Percentiles rank a stretch among this genome's conserved stretches.
phyloP scores from a whole-genome alignment of 2,797 vertebrate species.

The Melanotaenia pygmaea region DNA sequence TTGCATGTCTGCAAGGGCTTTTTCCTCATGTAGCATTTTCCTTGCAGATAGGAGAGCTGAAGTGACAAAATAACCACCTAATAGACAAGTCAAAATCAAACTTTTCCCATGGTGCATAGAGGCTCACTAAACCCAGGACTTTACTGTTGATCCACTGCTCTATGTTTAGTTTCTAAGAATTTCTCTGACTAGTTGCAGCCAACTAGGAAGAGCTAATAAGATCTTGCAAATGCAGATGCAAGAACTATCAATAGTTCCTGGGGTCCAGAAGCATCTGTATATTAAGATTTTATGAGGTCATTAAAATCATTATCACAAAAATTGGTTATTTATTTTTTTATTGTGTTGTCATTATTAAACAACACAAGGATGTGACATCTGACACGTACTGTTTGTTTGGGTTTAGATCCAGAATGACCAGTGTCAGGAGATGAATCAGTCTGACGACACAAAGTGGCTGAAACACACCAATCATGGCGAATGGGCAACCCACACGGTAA shows the following conservation, averaged over 20 bases:
- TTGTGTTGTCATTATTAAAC: background rate
- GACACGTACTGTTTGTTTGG: constrained; percentile 10
- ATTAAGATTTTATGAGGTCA: background rate
- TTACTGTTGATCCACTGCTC: background rate
- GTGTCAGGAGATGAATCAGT: constrained; percentile 94
- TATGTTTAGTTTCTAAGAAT: background rate
- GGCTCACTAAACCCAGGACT: background rate
- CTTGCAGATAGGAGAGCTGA: background rate
- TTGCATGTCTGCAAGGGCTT: background rate
- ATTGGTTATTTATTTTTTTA: background rate
- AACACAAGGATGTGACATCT: background rate
- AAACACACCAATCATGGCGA: constrained; percentile 90
- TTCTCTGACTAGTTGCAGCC: background rate
- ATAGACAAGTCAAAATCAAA: background rate
- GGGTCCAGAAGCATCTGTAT: background rate
- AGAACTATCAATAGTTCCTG: background rate
- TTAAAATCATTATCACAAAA: background rate
- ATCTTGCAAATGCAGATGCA: background rate
- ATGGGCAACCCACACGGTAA: constrained; percentile 91
- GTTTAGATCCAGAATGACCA: constrained; percentile 97
- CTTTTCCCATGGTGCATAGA: background rate
- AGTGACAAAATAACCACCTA: background rate
- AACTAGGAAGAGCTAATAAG: background rate
- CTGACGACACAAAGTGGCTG: constrained; percentile 91
- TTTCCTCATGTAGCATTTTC: background rate